A percentile compares a stretch with the other conserved stretches of the same genome.
Evolutionary conservation across 2,888 invertebrate genomes (phyloP).

Genomic region (Thysanoteuthis rhombus): DNA sequence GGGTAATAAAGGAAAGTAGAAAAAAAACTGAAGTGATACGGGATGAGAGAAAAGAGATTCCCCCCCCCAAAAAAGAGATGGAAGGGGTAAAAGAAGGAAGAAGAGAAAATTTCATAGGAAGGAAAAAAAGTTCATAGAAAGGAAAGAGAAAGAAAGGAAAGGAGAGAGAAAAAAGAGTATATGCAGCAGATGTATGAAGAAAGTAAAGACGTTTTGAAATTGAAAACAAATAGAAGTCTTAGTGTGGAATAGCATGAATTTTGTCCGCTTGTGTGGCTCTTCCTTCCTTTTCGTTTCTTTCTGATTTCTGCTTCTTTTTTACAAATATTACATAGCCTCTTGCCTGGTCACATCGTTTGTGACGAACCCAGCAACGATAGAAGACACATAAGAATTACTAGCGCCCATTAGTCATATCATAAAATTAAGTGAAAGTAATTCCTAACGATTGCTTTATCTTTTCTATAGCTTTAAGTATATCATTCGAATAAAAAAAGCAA

Average conservation of each 20-base stretch:
- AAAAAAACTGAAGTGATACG: too few relatives aligned
- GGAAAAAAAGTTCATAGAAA: not conserved
- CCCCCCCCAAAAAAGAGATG: not conserved
- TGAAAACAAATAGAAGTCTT: too few relatives aligned
- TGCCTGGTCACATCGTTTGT: not conserved
- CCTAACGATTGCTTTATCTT: not conserved
- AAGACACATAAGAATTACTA: not conserved
- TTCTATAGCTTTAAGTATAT: too few relatives aligned
- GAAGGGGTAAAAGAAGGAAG: not conserved
- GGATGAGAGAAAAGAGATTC: too few relatives aligned
- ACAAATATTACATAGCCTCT: not conserved
- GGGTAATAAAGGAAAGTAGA: not conserved
- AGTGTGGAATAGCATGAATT: too few relatives aligned
- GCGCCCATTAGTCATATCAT: not conserved
- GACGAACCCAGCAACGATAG: not conserved
- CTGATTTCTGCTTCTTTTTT: not conserved
- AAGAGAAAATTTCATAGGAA: not conserved
- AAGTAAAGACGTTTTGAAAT: too few relatives aligned
- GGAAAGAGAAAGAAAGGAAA: not conserved
- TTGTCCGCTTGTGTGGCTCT: too few relatives aligned
- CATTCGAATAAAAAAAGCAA: not conserved
- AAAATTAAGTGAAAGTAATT: not conserved
- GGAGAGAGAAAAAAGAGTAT: not conserved
- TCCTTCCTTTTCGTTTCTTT: too few relatives aligned
- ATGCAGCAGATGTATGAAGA: too few relatives aligned